Base-by-base conservation (phyloP, 2,888 invertebrate genomes). In the Lathronympha strigana region DNA sequence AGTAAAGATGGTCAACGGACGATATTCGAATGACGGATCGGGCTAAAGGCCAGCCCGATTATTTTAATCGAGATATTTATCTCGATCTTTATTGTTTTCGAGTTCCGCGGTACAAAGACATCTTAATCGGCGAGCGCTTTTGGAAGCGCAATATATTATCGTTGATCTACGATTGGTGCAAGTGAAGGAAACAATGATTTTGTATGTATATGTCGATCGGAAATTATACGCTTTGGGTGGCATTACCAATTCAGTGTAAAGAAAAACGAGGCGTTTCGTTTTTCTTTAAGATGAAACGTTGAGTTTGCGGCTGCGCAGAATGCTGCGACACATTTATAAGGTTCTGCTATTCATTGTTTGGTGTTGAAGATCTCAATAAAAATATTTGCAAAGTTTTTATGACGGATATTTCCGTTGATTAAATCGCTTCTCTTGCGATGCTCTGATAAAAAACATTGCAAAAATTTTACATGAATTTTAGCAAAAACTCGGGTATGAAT, bases 41-140 rank as follows among this genome's bases (percentile, higher is more conserved):
- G 67, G 75, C 72, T 73, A 87, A 86, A 87, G 87, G 88, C 86
- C 86, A 81, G 75, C 78, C 75, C 82, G 86, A 86, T 87, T 87
- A 86, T 85, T 84, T 86, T 87, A 87, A 88, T 87, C 87, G 86
- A 83, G 82, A 86, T 84, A 83, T 86, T 84, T 81, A 88, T 88
- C 86, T 86, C 81, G 81, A 79, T 82, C 79, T 81, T 83, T 83
- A 85, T 85, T 86, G 85, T 88, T 86, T 84, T 82, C 76, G 73
- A 83, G 81, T 85, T 84, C 83, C 84, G 84, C 76, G 73, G 75
- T 78, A 60, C 63, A 76, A 75, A 77, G 82, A 87, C 83, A 81
- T 85, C 86, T 87, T 86, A 86, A 87, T 87, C 86, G 83, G 73
- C 73, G 76, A 73, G 75, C 79, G 77, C 78, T 83, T 78, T 82